phyloP scores from a whole-genome alignment of 2,113 vertebrate genomes.

The Daubentonia madagascariensis region DNA sequence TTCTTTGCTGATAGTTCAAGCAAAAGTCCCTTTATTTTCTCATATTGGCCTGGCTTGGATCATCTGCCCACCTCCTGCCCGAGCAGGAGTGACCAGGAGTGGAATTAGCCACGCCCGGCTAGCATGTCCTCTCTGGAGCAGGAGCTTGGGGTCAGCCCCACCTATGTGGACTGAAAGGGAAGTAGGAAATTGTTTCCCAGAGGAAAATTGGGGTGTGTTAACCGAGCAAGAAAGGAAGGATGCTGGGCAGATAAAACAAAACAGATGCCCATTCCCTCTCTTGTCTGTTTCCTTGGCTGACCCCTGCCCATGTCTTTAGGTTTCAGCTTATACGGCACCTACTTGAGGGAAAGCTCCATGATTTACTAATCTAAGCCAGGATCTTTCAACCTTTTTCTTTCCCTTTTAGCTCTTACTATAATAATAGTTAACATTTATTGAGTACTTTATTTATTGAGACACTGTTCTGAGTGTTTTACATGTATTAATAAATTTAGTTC shows the following conservation, averaged over 20 bases:
- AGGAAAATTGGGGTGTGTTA: not conserved
- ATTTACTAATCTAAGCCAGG: not conserved
- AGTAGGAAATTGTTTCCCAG: not conserved
- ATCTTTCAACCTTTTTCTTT: not conserved
- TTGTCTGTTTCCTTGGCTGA: not conserved
- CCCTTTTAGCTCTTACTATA: not conserved
- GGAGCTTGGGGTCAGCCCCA: not conserved
- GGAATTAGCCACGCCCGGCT: not conserved
- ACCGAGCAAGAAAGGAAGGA: not conserved
- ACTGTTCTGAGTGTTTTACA: not conserved
- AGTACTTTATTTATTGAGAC: not conserved
- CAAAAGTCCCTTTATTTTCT: not conserved
- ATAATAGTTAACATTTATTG: not conserved
- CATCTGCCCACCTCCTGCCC: not conserved
- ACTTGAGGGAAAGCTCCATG: not conserved
- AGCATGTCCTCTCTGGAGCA: not conserved
- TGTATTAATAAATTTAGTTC: not conserved
- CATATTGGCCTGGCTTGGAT: not conserved
- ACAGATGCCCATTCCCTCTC: not conserved
- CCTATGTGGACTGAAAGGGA: not conserved
- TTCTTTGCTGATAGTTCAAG: not conserved
- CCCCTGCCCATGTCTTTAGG: not conserved
- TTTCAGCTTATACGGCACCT: not conserved
- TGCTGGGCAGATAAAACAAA: not conserved
- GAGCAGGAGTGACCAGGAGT: not conserved